Evolutionary conservation across 2,797 vertebrate species (phyloP).

Genomic region (Pangasius sanitwongsei): DNA sequence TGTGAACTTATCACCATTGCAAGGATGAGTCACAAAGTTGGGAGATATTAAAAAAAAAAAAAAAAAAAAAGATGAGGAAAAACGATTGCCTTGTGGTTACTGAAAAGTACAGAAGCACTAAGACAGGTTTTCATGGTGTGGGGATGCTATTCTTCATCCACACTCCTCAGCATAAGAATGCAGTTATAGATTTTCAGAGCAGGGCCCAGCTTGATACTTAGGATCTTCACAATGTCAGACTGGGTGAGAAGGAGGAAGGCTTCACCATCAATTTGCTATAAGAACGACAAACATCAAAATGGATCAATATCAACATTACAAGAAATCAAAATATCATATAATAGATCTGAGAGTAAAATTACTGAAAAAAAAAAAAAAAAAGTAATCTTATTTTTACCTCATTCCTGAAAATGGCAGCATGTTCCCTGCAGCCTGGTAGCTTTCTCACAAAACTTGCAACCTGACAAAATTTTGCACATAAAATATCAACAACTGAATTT

Average conservation of each 20-base stretch:
- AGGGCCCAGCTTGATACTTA: slow-evolving; percentile 81
- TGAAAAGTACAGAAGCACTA: background rate
- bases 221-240: slow-evolving; percentile 82
- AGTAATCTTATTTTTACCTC: slow-evolving; percentile 68
- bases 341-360: background rate
- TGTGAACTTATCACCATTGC: background rate
- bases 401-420: slow-evolving; percentile 79
- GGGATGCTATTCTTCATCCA: slow-evolving; percentile 75
- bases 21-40: slow-evolving; percentile 9
- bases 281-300: slow-evolving; percentile 6
- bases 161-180: slow-evolving; percentile 82
- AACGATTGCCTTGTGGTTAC: slow-evolving; percentile 2
- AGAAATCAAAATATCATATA: background rate
- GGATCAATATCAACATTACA: background rate
- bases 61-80: background rate
- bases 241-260: slow-evolving; percentile 82
- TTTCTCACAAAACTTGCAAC: slow-evolving; percentile 79
- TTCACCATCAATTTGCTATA: slow-evolving; percentile 82
- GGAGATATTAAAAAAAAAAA: background rate
- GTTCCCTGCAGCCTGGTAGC: slow-evolving; percentile 81
- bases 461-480: slow-evolving; percentile 58
- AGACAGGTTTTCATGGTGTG: background rate
- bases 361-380: background rate
- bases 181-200: slow-evolving; percentile 84
- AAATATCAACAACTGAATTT: background rate